Conservation (phyloP, 2,113 vertebrate species). For the Psammodynastes pulverulentus region DNA sequence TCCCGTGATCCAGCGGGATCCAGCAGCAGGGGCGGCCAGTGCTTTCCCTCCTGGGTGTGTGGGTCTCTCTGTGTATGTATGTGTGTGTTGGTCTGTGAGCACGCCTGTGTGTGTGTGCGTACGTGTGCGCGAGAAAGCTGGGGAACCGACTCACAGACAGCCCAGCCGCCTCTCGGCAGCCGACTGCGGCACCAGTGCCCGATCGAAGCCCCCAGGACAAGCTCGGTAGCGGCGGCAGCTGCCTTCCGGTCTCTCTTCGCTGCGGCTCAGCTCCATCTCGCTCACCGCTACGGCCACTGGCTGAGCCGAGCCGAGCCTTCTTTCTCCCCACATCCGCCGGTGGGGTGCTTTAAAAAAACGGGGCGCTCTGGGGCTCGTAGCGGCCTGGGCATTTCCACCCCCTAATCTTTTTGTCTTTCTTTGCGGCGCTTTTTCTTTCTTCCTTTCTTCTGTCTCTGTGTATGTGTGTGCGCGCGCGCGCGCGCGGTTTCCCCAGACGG, state of each 20-base stretch:
- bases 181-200: slow-evolving; percentile 20
- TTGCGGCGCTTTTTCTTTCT: neutral
- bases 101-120: no score
- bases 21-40: slow-evolving; percentile 12
- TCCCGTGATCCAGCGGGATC: slow-evolving; percentile 25
- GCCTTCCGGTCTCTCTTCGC: neutral
- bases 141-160: neutral
- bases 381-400: neutral
- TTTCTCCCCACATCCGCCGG: neutral
- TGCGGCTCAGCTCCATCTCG: neutral
- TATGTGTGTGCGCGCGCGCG: neutral
- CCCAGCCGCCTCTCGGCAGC: neutral
- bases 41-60: neutral
- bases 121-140: neutral
- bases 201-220: slow-evolving; percentile 21
- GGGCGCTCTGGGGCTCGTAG: neutral
- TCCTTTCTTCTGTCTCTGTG: rapidly evolving
- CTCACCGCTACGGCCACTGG: neutral
- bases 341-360: neutral
- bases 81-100: neutral
- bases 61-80: neutral
- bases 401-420: neutral
- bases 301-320: neutral
- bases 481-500: neutral
- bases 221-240: slow-evolving; percentile 4